Evolutionary conservation across 1,140 invertebrate species (phyloP).

Genomic region (Drosophila bipectinata): DNA sequence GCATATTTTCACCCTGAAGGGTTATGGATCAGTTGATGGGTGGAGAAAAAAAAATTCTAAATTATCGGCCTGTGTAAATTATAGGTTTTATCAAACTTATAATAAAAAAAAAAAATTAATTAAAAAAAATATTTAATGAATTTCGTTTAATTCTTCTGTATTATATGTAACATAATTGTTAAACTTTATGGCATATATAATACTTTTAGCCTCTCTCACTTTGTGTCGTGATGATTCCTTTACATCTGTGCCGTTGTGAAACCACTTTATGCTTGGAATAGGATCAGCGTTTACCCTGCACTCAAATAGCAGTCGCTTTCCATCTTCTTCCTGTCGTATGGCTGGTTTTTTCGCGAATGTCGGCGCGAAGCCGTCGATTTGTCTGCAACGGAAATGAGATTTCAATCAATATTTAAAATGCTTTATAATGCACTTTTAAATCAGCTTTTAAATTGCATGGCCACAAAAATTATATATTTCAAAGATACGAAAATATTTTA

Average conservation of each 20-base stretch:
- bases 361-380: conserved; percentile 98
- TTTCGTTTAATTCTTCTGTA: too few relatives aligned
- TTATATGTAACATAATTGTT: too few relatives aligned
- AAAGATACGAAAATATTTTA: neutral
- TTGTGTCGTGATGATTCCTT: conserved; percentile 92
- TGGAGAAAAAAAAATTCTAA: too few relatives aligned
- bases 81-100: too few relatives aligned
- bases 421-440: neutral
- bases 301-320: conserved; percentile 97
- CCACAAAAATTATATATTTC: too few relatives aligned
- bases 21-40: too few relatives aligned
- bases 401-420: neutral
- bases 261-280: conserved; percentile 95
- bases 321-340: conserved; percentile 98
- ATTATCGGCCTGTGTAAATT: too few relatives aligned
- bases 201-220: conserved; percentile 84
- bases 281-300: conserved; percentile 98
- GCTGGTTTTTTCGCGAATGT: conserved; percentile 98
- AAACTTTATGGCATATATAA: neutral
- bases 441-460: neutral
- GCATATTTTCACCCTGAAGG: too few relatives aligned
- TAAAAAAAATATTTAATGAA: too few relatives aligned
- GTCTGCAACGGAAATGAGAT: conserved; percentile 86
- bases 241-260: conserved; percentile 92
- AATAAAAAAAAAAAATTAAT: too few relatives aligned